A percentile compares a stretch with the other conserved stretches of the same genome.
Evolutionary conservation across 2,888 invertebrate species (phyloP).

Genomic region (Cantharis lateralis): DNA sequence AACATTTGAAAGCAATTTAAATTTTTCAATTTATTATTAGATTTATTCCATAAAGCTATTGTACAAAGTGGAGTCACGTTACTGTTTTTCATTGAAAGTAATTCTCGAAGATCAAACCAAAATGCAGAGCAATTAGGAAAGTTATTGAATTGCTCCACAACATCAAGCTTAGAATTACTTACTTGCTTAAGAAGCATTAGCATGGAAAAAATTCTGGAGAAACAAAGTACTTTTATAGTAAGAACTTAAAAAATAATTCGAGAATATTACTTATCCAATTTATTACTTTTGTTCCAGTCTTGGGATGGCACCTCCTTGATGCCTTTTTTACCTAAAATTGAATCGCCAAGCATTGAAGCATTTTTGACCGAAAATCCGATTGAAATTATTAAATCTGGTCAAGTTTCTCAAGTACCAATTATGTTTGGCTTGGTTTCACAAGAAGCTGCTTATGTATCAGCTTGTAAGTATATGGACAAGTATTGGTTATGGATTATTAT

Average conservation of each 20-base stretch:
- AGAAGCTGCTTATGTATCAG: conserved; percentile 71
- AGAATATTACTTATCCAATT: neutral
- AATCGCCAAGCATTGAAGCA: conserved; percentile 68
- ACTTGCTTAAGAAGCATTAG: neutral
- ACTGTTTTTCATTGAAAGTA: conserved; percentile 44
- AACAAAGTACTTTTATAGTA: neutral
- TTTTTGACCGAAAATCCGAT: conserved; percentile 71
- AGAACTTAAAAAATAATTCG: neutral
- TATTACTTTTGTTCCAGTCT: conserved; percentile 60
- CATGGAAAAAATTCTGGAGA: neutral
- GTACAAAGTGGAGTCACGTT: conserved; percentile 74
- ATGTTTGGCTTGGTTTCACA: conserved; percentile 74
- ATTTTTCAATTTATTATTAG: conserved; percentile 51
- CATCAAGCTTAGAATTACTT: conserved; percentile 43
- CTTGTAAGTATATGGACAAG: conserved; percentile 55
- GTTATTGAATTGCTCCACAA: conserved; percentile 65
- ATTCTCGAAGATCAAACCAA: conserved; percentile 62
- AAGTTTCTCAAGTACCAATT: conserved; percentile 65
- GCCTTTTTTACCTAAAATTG: conserved; percentile 77
- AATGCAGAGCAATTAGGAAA: conserved; percentile 66
- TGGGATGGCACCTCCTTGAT: conserved; percentile 82
- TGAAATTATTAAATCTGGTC: conserved; percentile 57
- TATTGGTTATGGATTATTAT: neutral
- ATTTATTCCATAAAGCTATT: conserved; percentile 73
- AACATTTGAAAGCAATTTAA: too few relatives aligned